Conservation (phyloP, 1,140 invertebrate genomes). For the Caerostris extrusa region DNA sequence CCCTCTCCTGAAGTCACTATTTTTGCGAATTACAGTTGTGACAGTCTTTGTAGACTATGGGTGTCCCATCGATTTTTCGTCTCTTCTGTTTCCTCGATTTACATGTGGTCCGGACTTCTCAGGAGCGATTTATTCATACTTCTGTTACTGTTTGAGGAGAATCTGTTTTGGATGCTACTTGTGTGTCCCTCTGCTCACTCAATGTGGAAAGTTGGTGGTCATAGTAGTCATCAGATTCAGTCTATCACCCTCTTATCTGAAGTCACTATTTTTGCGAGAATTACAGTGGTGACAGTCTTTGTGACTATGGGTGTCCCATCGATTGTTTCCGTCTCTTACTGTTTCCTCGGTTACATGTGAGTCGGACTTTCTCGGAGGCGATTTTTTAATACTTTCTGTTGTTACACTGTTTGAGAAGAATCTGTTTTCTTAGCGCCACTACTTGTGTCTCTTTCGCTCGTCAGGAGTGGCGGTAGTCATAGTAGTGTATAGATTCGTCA, state of each 20-base stretch:
- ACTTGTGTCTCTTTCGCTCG: not conserved
- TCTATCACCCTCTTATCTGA: not conserved
- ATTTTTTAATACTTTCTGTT: not conserved
- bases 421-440: not conserved
- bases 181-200: not conserved
- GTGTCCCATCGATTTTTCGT: not conserved
- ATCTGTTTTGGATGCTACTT: not conserved
- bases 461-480: not conserved
- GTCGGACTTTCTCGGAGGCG: not conserved
- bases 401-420: not conserved
- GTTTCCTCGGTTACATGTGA: not conserved
- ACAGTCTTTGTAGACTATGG: not conserved
- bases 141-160: too few relatives aligned
- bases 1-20: not conserved
- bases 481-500: not conserved
- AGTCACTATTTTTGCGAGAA: not conserved
- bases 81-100: not conserved
- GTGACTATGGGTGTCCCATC: not conserved
- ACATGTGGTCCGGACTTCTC: too few relatives aligned
- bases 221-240: not conserved
- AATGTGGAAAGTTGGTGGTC: not conserved
- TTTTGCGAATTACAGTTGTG: not conserved
- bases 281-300: not conserved
- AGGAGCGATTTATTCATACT: too few relatives aligned
- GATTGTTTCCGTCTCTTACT: not conserved